Evolutionary conservation across 2,888 invertebrate species (phyloP), one percentile per base, ranked within the genome.

Genomic region (Metopia argyrocephala): DNA sequence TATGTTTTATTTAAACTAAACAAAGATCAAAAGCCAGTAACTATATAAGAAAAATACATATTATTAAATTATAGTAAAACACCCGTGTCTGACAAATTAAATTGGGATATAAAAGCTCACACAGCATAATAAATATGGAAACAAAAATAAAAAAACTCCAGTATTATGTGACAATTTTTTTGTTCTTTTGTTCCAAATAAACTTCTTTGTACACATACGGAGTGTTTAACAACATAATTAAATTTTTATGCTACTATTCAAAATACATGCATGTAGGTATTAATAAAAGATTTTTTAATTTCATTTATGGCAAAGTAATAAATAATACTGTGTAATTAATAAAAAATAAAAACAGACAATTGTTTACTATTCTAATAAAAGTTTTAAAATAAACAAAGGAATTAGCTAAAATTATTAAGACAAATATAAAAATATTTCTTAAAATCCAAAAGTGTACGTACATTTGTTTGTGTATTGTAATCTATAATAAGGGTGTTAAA

Each of bases 321-420:
- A 31, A 31, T n/a, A 31, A 12, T 12, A 12, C 12, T 0, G 7
- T 12, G 12, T 38, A 38, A 38, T 38, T 38, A 4, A 38, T 12
- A 31, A 28, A 7, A 38, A 38, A 38, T 38, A 38, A 59, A 52
- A 23, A 65, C 50, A 31, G 50, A 61, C 46, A 46, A 20, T 27
- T 12, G 38, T 15, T 38, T 27, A 28, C 27, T 52, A 28, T 15
- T 1, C 15, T 15, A 27, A 20, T 20, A 28, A 12, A 76, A 76
- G 54, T 68, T 62, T n/a, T n/a, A 48, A 62, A 48, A 48, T 6
- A 59, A 69, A 64, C 28, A 61, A 62, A 69, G 28, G 21, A 48
- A 69, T 38, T 56, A 15, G 25, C 12, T 62, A 21, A 54, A 45
- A 52, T 12, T 31, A 38, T 31, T 21, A 59, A 5, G 38, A 31